phyloP scores from a whole-genome alignment of 2,113 vertebrate species.

The Hylia prasina region DNA sequence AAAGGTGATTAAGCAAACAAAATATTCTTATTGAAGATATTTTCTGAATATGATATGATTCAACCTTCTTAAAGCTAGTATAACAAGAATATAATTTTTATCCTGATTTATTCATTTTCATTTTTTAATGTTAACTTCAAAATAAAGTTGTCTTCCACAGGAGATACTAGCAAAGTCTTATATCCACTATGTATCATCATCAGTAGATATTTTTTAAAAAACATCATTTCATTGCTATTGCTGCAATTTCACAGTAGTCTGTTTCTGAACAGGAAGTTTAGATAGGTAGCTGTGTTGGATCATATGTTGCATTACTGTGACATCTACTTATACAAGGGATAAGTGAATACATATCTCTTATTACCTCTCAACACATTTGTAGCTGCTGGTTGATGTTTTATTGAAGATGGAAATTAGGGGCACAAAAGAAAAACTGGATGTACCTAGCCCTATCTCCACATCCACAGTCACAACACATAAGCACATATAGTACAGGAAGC shows the following conservation, averaged over 20 bases:
- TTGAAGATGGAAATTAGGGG: not conserved
- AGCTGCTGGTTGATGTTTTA: not conserved
- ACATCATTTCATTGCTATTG: not conserved
- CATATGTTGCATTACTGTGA: not conserved
- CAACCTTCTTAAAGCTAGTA: not conserved
- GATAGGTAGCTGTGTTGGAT: not conserved
- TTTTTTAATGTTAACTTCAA: not conserved
- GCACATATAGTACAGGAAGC: not conserved
- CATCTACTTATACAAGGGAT: not conserved
- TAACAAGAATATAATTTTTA: not conserved
- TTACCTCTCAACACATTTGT: not conserved
- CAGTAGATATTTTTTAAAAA: not conserved
- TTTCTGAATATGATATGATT: not conserved
- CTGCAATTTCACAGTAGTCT: not conserved
- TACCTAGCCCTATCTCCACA: not conserved
- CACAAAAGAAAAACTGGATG: not conserved
- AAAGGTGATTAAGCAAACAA: not conserved
- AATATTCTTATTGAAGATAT: not conserved
- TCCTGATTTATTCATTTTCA: not conserved
- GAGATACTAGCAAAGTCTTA: not conserved
- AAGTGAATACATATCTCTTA: not conserved
- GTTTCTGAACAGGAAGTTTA: not conserved
- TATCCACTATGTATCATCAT: not conserved
- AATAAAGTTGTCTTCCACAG: not conserved
- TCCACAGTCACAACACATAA: not conserved